Percentiles rank a stretch among this genome's conserved stretches.
Evolutionary conservation across 1,140 invertebrate genomes (phyloP).

Genomic region (Penaeus chinensis): DNA sequence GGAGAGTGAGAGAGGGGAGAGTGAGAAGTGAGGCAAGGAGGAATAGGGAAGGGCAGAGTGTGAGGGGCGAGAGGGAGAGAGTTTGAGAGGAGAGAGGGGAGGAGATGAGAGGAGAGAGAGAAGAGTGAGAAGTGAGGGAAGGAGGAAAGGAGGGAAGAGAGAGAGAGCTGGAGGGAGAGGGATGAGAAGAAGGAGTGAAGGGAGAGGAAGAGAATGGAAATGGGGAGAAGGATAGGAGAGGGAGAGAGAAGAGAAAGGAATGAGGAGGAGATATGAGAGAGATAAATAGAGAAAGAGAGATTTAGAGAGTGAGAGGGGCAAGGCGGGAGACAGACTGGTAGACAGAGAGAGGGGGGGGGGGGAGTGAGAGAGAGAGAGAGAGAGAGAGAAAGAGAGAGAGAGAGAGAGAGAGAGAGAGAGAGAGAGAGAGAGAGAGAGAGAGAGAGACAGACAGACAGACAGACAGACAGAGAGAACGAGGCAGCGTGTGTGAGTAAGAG

Average conservation of each 20-base stretch:
- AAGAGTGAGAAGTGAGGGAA: background rate
- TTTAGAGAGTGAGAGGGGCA: background rate
- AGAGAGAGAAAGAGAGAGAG: too few relatives aligned
- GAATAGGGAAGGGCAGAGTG: background rate
- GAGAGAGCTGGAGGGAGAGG: background rate
- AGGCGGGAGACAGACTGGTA: too few relatives aligned
- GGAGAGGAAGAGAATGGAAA: conserved; percentile 4
- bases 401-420: background rate
- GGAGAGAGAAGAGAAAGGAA: background rate
- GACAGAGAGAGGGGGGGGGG: background rate
- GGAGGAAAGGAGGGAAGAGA: background rate
- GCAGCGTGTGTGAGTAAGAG: too few relatives aligned
- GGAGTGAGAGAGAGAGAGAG: background rate
- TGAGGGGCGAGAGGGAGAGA: background rate
- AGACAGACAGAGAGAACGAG: too few relatives aligned
- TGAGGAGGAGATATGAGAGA: background rate
- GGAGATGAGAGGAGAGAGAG: background rate
- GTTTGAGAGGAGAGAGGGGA: background rate
- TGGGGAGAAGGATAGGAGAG: background rate
- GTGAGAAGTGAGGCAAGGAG: too few relatives aligned
- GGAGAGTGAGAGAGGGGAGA: background rate
- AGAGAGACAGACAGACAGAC: too few relatives aligned
- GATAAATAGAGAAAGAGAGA: background rate
- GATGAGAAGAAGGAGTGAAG: background rate
- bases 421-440: background rate